A percentile compares a stretch with the other conserved stretches of the same genome.
These are phyloP conservation scores for Ctenoplectra terminalis DNA, from an alignment of 1,140 invertebrate genomes.

Conservation along the genomic window DNA sequence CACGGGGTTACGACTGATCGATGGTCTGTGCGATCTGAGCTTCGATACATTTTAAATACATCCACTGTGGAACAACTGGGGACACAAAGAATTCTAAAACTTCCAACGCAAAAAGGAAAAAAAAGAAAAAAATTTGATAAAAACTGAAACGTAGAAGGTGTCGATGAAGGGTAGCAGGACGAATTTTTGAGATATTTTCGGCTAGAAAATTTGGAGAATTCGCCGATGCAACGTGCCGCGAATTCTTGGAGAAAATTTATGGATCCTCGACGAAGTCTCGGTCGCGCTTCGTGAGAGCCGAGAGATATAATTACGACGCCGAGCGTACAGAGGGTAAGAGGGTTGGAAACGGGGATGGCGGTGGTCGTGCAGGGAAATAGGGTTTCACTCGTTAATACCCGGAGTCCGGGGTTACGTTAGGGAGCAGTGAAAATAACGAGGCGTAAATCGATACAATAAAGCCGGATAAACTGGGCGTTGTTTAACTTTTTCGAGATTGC, in stretches of 20 bases:
- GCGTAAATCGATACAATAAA: slow-evolving; percentile 64
- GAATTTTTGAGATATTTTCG: slow-evolving; percentile 67
- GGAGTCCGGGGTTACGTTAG: slow-evolving; percentile 33
- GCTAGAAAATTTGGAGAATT: slow-evolving; percentile 66
- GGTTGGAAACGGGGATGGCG: neutral
- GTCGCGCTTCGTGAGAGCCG: slow-evolving; percentile 55
- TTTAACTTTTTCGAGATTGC: slow-evolving; percentile 61
- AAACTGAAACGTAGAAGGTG: slow-evolving; percentile 8
- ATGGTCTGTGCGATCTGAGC: too few relatives aligned
- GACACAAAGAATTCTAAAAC: too few relatives aligned
- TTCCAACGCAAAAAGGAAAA: neutral
- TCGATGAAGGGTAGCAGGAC: slow-evolving; percentile 8
- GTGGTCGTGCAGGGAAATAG: slow-evolving; percentile 1
- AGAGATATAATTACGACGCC: slow-evolving; percentile 65
- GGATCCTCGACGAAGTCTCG: slow-evolving; percentile 66
- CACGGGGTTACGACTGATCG: too few relatives aligned
- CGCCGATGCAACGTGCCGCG: slow-evolving; percentile 54
- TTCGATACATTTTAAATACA: too few relatives aligned
- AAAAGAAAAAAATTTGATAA: neutral
- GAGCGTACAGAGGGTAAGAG: neutral
- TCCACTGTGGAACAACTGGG: too few relatives aligned
- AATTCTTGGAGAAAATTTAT: slow-evolving; percentile 67
- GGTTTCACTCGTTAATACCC: slow-evolving; percentile 52
- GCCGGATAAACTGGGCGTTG: slow-evolving; percentile 23
- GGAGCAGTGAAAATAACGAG: slow-evolving; percentile 58